Conservation (phyloP, 2,113 vertebrate species). For the Plectropomus leopardus region DNA sequence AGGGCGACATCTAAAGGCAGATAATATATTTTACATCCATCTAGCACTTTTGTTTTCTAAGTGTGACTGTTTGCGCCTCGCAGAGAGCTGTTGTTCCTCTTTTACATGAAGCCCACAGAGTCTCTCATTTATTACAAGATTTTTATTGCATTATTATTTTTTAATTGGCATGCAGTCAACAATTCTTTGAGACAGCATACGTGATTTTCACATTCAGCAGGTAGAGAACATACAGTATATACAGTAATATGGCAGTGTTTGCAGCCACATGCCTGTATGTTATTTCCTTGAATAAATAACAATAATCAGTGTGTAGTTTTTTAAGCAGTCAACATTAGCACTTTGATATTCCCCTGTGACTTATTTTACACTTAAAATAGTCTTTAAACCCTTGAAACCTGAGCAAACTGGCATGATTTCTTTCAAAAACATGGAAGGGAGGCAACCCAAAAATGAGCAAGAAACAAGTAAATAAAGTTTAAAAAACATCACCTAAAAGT, state of each 20-base stretch:
- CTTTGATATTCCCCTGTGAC: not conserved
- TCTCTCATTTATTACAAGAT: not conserved
- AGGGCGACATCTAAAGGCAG: not conserved
- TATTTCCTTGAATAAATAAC: not conserved
- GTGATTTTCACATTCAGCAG: not conserved
- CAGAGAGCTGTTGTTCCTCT: not conserved
- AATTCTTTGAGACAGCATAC: not conserved
- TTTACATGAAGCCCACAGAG: not conserved
- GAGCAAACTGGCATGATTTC: no score
- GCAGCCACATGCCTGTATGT: not conserved
- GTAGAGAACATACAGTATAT: not conserved
- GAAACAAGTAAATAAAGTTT: no score
- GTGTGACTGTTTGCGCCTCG: not conserved
- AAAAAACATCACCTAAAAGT: no score
- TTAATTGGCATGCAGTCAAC: not conserved
- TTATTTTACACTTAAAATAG: not conserved
- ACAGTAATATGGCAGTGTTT: slow-evolving; percentile 1
- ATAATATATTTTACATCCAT: no score
- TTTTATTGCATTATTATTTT: not conserved
- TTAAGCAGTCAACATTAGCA: not conserved
- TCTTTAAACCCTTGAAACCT: no score
- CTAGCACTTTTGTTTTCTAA: no score
- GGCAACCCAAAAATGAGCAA: no score
- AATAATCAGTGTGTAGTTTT: not conserved
- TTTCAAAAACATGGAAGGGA: no score